Base-by-base conservation (phyloP, 2,888 invertebrate genomes). In the Euplagia quadripunctaria region DNA sequence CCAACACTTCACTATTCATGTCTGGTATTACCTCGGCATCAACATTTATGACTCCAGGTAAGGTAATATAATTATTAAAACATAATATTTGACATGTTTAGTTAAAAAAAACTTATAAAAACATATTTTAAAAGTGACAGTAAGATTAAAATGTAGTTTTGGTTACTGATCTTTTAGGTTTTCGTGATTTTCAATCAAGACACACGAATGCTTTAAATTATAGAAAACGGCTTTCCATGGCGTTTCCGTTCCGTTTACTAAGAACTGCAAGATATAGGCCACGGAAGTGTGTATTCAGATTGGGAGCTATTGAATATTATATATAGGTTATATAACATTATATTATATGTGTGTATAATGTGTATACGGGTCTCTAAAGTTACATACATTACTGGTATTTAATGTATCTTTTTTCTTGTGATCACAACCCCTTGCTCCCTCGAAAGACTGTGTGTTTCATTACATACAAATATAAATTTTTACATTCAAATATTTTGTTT, bases 1-100 rank as follows among this genome's bases (percentile, higher is more conserved):
- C 71, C 46, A 11, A 6, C n/a, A 61, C 64, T 43, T 73, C 73
- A 20, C 61, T 69, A n/a, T 73, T 73, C 11, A 49, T 73, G 31
- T 73, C 73, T 49, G 49, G 65, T 1, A 1, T 51, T 49, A 61
- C 73, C 5, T 73, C 73, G 8, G 64, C 41, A 16, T 58, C 65
- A 49, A 69, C 73, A 14, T 49, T 61, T 5, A 11, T n/a, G 6
- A 66, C 65, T 61, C 58, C 70, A 66, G 73, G 73, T 73, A 52
- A 49, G 7, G 7, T 17, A 6, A 0, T 61, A 31, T 31, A 0
- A 58, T 20, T 2, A n/a, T 20, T 9, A 55, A 9, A 16, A 17
- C n/a, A 58, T 12, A 49, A 16, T 8, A 63, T 43, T 17, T 20
- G 5, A 31, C 16, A 17, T 14, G n/a, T 31, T 66, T 49, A 0